Base-by-base conservation (phyloP, 2,797 vertebrate genomes). In the Alca torda region DNA sequence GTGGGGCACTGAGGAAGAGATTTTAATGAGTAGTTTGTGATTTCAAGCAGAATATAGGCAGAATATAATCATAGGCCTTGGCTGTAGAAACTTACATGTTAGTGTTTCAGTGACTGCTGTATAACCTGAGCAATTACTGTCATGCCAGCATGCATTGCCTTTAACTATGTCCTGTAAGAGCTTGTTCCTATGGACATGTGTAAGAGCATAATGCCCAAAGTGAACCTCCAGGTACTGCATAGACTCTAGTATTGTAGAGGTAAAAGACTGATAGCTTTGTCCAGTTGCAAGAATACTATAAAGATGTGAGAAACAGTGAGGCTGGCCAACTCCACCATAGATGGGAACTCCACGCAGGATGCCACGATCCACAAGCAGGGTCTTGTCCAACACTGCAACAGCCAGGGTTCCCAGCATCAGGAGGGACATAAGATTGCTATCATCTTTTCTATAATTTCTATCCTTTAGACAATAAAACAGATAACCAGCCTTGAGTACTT, bases 191-290 rank as follows among this genome's bases (percentile, higher is more conserved):
- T 24, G 31, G n/a, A 67, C 41, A 45, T 3, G 4, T 57, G n/a
- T 57, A 57, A 60, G 25, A 73, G 8, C 18, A 16, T 30, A 64
- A 28, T 2, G 14, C 10, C 19, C 51, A 65, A n/a, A 48, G 10
- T 0, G 2, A 78, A 53, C 7, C 19, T 81, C 13, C 20, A 10
- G 14, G 10, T 25, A 61, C 7, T 3, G 4, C 6, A 8, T 20
- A 8, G 24, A 64, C 64, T 56, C 11, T 11, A 5, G 9, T 78
- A 15, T 33, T 25, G 25, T 37, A 61, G 12, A 85, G 20, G 4
- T 69, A 28, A 30, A 60, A 75, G 18, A 75, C 1, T 21, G 14
- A 63, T 45, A 65, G 24, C 6, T 90, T 74, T 78, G 3, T 11
- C 73, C 24, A 37, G 33, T 56, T 77, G 41, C 15, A 60, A 65